Evolutionary conservation across 2,888 invertebrate species (phyloP).

Genomic region (Eristalis arbustorum): DNA sequence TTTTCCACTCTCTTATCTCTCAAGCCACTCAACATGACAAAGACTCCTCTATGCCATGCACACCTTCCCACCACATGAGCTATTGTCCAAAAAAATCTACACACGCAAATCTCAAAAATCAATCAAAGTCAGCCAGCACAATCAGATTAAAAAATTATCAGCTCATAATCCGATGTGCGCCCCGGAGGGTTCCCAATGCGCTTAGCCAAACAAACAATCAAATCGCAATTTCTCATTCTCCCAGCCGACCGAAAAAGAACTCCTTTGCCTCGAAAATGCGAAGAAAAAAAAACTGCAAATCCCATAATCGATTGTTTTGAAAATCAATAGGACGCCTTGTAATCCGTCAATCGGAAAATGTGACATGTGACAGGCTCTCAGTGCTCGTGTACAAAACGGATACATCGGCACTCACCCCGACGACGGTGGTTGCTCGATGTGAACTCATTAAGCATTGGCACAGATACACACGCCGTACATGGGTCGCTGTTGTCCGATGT

Average conservation of each 20-base stretch:
- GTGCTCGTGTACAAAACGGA: constrained; percentile 53
- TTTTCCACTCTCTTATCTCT: not conserved
- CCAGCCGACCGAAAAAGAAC: constrained; percentile 12
- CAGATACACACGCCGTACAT: constrained; percentile 23
- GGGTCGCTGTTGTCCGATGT: constrained; percentile 37
- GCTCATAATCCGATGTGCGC: constrained; percentile 59
- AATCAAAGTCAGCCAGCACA: constrained; percentile 57
- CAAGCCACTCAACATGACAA: constrained; percentile 44
- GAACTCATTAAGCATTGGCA: constrained; percentile 45
- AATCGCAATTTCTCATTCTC: constrained; percentile 61
- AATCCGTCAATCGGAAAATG: constrained; percentile 67
- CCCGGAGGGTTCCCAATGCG: constrained; percentile 22
- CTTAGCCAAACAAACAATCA: constrained; percentile 70
- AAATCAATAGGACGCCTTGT: constrained; percentile 34
- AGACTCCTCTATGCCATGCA: constrained; percentile 6
- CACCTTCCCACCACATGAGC: constrained; percentile 30
- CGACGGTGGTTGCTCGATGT: constrained; percentile 43
- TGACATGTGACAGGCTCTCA: constrained; percentile 65
- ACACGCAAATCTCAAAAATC: constrained; percentile 55
- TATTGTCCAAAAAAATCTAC: constrained; percentile 15
- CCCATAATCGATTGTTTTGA: constrained; percentile 65
- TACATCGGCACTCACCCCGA: constrained; percentile 26
- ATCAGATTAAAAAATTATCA: constrained; percentile 69
- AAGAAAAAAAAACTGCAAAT: constrained; percentile 33
- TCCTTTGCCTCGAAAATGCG: not conserved